These are phyloP conservation scores for Spodoptera litura DNA, from an alignment of 1,140 invertebrate genomes.

Conservation along the genomic window DNA sequence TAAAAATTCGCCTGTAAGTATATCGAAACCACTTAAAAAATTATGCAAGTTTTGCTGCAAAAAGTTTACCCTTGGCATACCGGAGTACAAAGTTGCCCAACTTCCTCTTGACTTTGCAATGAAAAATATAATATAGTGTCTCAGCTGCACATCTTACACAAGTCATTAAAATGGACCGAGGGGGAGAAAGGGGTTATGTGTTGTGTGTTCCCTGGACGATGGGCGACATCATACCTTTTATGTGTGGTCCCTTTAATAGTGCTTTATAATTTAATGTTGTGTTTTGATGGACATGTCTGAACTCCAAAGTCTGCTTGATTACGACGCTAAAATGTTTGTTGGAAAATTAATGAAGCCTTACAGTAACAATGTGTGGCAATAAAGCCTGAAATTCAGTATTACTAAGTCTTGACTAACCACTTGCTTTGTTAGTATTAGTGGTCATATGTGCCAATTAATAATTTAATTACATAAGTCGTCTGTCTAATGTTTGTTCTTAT, in stretches of 20 bases:
- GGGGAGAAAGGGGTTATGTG: slow-evolving; percentile 27
- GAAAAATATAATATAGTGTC: slow-evolving; percentile 37
- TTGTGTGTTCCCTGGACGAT: slow-evolving; percentile 16
- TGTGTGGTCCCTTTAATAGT: slow-evolving; percentile 32
- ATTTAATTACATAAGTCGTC: no score
- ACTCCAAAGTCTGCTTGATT: slow-evolving; percentile 20
- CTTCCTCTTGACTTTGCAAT: slow-evolving; percentile 35
- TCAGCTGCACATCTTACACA: slow-evolving; percentile 38
- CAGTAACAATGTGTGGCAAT: not conserved
- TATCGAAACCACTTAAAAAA: slow-evolving; percentile 12
- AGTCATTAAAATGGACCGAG: slow-evolving; percentile 32
- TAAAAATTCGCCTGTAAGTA: not conserved
- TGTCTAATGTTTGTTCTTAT: no score
- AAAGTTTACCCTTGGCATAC: slow-evolving; percentile 12
- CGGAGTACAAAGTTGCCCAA: slow-evolving; percentile 25
- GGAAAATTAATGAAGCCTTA: slow-evolving; percentile 12
- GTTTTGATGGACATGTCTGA: slow-evolving; percentile 11
- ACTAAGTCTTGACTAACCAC: no score
- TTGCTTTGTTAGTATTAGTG: no score
- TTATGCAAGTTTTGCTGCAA: slow-evolving; percentile 6
- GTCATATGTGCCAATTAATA: no score
- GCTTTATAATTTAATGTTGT: slow-evolving; percentile 26
- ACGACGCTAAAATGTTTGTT: slow-evolving; percentile 17
- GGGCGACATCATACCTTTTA: slow-evolving; percentile 22
- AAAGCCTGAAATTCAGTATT: no score